These are phyloP conservation scores for Cardiocondyla obscurior DNA, from an alignment of 1,140 invertebrate genomes.

Conservation along the genomic window DNA sequence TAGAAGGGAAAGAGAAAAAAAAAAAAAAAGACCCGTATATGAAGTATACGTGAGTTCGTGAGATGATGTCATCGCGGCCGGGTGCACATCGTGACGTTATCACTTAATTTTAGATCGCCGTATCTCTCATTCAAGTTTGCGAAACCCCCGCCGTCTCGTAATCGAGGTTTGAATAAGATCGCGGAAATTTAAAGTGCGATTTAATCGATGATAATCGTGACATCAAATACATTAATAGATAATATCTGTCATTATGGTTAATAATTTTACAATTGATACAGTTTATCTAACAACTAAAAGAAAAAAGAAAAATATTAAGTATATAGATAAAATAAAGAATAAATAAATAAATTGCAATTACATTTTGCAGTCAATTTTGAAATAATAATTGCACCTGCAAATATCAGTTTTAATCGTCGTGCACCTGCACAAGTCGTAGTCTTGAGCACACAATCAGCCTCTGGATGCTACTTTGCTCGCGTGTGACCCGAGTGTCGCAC, in stretches of 20 bases:
- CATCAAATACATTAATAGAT: not conserved
- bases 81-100: conserved; percentile 66
- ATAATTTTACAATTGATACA: not conserved
- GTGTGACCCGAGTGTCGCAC: not conserved
- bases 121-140: conserved; percentile 57
- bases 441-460: not conserved
- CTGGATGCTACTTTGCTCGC: not conserved
- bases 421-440: not conserved
- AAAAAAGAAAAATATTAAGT: too few relatives aligned
- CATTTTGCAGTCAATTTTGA: not conserved
- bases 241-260: not conserved
- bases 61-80: conserved; percentile 62
- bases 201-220: not conserved
- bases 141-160: not conserved
- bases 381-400: not conserved
- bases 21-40: not conserved
- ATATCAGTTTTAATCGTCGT: not conserved
- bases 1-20: not conserved
- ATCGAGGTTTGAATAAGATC: not conserved
- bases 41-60: conserved; percentile 9
- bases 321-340: too few relatives aligned
- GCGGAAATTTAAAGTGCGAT: not conserved
- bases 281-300: not conserved
- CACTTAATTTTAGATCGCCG: conserved; percentile 70
- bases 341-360: too few relatives aligned